Base-by-base conservation (phyloP, 2,113 vertebrate species). In the Neotragus pygmaeus region DNA sequence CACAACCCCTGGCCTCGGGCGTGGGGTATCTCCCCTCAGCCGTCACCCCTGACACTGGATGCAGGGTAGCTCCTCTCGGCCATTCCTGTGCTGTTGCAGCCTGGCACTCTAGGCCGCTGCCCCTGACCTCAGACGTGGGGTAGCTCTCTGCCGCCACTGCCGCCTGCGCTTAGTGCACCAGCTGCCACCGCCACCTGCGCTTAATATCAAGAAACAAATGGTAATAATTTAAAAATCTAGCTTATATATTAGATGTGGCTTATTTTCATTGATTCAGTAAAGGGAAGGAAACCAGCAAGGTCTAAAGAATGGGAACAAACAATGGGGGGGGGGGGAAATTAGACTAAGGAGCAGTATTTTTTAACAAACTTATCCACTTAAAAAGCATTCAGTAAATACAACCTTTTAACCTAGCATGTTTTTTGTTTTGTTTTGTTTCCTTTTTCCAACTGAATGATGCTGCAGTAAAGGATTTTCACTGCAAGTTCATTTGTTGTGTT, bases 1-100 rank as follows among this genome's bases (percentile, higher is more conserved):
- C n/a, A n/a, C n/a, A n/a, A n/a, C 3, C 51, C 5, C 51, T 51
- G 51, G 5, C 51, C 51, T 51, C 5, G 16, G 15, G 2, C 15
- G 16, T 51, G 49, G 14, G 49, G 49, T 51, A 5, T 1, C 51
- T 51, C 51, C 51, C 15, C 3, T 0, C 1, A 0, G 51, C 51
- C 0, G 0, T 2, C 15, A 1, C 1, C 15, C 51, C 51, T 51
- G 51, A 19, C 51, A 1, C 19, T 6, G 16, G 51, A 53, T 0
- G 6, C 1, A 2, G 51, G 51, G 1, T 17, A 53, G 51, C 16
- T 17, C 51, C 51, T 53, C 51, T 53, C 16, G 0, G 51, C 16
- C 51, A 0, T 53, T 53, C 16, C 51, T 53, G 51, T 0, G 2
- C 51, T 16, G 0, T 19, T 5, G 0, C 51, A 53, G 51, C 51